Conservation (phyloP, 2,797 vertebrate species). For the Darevskia mixta region DNA sequence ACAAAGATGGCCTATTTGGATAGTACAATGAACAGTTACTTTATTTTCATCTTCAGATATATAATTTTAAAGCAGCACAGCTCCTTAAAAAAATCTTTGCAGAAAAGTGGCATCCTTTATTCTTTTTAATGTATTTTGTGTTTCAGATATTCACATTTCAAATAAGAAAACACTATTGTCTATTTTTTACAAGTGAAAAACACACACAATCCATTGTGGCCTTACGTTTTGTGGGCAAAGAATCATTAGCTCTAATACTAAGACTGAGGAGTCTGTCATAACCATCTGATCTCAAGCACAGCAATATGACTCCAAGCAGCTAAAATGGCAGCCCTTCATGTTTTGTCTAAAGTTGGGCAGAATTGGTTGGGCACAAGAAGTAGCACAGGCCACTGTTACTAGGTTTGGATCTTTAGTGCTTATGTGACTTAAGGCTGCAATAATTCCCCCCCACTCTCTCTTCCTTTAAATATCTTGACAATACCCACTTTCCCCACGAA, state of each 20-base stretch:
- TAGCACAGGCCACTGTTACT: neutral
- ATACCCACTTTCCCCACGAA: neutral
- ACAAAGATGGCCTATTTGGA: conserved; percentile 83
- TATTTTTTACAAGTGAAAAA: conserved; percentile 65
- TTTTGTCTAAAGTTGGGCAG: neutral
- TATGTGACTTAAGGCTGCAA: neutral
- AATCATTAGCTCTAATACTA: neutral
- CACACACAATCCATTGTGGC: conserved; percentile 29
- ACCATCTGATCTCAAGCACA: neutral
- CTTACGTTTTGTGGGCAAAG: neutral
- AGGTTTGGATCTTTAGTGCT: neutral
- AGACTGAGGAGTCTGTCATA: neutral
- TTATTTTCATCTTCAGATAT: conserved; percentile 83
- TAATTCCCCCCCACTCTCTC: neutral
- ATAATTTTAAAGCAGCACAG: conserved; percentile 81
- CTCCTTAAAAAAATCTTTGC: conserved; percentile 57
- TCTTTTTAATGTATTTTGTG: conserved; percentile 56
- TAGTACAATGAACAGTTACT: conserved; percentile 83
- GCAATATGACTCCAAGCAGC: neutral
- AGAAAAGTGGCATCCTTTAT: conserved; percentile 57
- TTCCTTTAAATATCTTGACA: neutral
- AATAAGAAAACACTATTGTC: conserved; percentile 60
- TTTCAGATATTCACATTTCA: conserved; percentile 66
- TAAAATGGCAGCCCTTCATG: neutral
- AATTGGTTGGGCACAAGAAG: neutral